phyloP scores from a whole-genome alignment of 2,888 invertebrate species.

The Hesperia comma region DNA sequence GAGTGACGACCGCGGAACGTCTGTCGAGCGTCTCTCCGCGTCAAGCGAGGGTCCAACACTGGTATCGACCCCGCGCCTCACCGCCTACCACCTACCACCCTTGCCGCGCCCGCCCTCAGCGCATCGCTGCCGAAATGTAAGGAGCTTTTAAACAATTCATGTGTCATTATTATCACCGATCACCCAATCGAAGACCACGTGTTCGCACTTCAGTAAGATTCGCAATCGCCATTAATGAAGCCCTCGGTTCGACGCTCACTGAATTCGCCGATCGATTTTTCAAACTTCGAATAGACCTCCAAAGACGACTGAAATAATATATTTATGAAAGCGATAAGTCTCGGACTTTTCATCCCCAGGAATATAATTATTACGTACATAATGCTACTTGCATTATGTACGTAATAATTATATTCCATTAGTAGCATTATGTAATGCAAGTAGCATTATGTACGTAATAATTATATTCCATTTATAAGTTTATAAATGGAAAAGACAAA shows the following conservation, averaged over 20 bases:
- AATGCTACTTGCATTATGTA: too few species aligned
- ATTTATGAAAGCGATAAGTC: background rate
- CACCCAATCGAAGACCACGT: conserved; percentile 61
- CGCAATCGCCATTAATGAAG: background rate
- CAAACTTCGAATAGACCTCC: conserved; percentile 12
- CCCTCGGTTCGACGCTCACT: background rate
- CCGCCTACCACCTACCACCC: conserved; percentile 51
- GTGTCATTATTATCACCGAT: conserved; percentile 63
- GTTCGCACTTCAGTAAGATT: conserved; percentile 34
- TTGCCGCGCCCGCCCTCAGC: conserved; percentile 65
- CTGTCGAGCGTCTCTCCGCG: conserved; percentile 55
- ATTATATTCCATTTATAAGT: too few species aligned
- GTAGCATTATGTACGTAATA: too few species aligned
- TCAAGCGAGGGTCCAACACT: conserved; percentile 61
- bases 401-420: too few species aligned
- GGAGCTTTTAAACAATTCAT: conserved; percentile 73
- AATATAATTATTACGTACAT: too few species aligned
- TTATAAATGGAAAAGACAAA: too few species aligned
- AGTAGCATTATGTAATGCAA: too few species aligned
- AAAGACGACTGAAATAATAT: conserved; percentile 14
- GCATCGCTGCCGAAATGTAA: conserved; percentile 69
- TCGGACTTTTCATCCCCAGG: too few species aligned
- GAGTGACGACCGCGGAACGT: conserved; percentile 38
- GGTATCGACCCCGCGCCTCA: conserved; percentile 77
- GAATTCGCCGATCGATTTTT: conserved; percentile 26